Evolutionary conservation across 2,797 vertebrate species (phyloP).

Genomic region (Delichon dasypus): DNA sequence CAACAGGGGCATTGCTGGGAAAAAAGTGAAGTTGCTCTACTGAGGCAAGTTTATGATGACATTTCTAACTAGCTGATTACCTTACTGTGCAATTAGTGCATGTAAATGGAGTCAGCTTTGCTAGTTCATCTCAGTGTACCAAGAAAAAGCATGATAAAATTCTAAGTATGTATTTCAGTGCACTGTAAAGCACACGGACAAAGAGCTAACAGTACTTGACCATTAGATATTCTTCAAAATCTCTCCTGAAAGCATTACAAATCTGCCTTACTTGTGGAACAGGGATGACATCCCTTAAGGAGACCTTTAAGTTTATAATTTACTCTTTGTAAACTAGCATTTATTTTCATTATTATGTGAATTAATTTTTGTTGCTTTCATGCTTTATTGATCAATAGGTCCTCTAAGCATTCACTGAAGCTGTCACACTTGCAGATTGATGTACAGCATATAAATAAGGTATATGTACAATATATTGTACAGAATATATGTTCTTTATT

Average conservation of each 20-base stretch:
- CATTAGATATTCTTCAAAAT: background rate
- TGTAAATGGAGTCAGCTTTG: constrained; percentile 5
- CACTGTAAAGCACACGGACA: background rate
- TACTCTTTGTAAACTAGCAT: background rate
- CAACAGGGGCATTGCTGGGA: background rate
- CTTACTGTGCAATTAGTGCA: constrained; percentile 44
- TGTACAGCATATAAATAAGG: background rate
- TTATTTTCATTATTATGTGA: background rate
- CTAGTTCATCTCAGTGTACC: constrained; percentile 16
- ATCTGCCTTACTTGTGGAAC: background rate
- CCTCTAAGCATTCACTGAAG: background rate
- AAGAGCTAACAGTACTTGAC: background rate
- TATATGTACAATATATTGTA: background rate
- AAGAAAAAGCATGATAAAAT: background rate
- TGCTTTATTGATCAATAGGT: background rate
- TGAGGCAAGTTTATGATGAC: constrained; percentile 1
- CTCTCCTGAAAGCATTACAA: background rate
- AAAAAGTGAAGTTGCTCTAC: constrained; percentile 48
- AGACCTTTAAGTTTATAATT: background rate
- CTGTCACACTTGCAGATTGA: background rate
- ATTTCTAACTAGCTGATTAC: constrained; percentile 51
- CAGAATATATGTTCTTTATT: background rate
- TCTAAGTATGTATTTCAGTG: background rate
- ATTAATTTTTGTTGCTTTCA: background rate
- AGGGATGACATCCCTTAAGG: background rate